These are phyloP conservation scores for Scaptomyza parva DNA, from an alignment of 2,888 invertebrate genomes.

Conservation along the genomic window DNA sequence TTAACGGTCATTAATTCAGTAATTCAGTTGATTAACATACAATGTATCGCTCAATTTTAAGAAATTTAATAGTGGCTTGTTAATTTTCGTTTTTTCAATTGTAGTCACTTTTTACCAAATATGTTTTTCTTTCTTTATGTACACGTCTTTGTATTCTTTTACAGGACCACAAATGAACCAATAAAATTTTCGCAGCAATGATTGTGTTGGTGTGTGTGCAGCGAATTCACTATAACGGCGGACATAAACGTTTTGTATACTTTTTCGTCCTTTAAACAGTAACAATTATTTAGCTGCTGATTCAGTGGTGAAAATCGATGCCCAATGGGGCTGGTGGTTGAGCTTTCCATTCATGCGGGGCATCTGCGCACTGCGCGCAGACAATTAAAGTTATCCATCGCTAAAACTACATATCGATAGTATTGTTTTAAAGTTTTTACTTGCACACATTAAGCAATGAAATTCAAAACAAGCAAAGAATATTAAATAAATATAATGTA, in stretches of 20 bases:
- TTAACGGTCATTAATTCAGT: conserved; percentile 72
- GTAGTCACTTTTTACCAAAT: conserved; percentile 33
- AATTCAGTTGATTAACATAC: conserved; percentile 58
- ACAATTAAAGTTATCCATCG: conserved; percentile 19
- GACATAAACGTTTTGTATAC: conserved; percentile 69
- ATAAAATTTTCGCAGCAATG: conserved; percentile 47
- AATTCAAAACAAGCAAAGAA: no score
- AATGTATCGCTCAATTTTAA: conserved; percentile 42
- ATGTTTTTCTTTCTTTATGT: conserved; percentile 41
- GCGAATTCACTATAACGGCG: conserved; percentile 68
- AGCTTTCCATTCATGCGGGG: conserved; percentile 69
- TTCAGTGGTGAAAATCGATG: conserved; percentile 74
- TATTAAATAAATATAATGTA: no score
- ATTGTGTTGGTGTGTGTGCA: conserved; percentile 34
- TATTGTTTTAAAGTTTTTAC: conserved; percentile 12
- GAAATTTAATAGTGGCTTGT: conserved; percentile 36
- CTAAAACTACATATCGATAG: conserved; percentile 24
- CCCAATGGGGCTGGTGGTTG: conserved; percentile 19
- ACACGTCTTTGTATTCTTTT: conserved; percentile 51
- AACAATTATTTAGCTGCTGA: conserved; percentile 57
- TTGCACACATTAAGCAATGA: neutral
- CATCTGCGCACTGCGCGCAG: conserved; percentile 35
- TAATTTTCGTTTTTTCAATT: conserved; percentile 29
- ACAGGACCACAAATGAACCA: conserved; percentile 62
- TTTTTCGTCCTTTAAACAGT: conserved; percentile 65